phyloP scores from a whole-genome alignment of 2,797 vertebrate genomes.

The Orestias chungarensis region DNA sequence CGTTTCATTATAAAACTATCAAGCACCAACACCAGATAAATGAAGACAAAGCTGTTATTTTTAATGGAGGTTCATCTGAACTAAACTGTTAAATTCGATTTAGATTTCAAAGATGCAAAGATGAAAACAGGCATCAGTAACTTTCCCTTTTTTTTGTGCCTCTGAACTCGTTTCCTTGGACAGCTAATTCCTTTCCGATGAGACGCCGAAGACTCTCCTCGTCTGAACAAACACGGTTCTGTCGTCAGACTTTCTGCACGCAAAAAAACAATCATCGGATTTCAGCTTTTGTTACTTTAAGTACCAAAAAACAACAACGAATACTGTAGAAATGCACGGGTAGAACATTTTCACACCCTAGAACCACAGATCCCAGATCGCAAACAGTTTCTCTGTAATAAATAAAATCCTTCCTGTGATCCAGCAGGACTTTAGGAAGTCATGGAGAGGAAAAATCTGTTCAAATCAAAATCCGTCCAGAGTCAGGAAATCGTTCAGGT shows the following conservation, averaged over 20 bases:
- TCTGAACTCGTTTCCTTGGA: neutral
- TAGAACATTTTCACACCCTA: neutral
- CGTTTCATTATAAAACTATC: neutral
- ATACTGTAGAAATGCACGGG: neutral
- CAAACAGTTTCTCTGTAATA: neutral
- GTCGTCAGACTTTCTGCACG: slow-evolving; percentile 4
- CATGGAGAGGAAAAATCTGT: neutral
- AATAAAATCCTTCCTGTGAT: neutral
- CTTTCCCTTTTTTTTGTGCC: neutral
- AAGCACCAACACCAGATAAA: too few relatives aligned
- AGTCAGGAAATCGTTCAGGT: neutral
- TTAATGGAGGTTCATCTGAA: neutral
- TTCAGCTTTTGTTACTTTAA: neutral
- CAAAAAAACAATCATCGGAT: slow-evolving; percentile 24
- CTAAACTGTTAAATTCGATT: too few relatives aligned
- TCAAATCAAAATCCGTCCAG: neutral
- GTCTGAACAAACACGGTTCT: slow-evolving; percentile 20
- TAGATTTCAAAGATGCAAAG: too few relatives aligned
- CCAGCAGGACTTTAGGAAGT: neutral
- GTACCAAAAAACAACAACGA: neutral
- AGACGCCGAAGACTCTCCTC: slow-evolving; percentile 31
- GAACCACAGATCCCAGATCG: neutral
- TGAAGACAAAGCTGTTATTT: neutral
- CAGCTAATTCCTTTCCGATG: slow-evolving; percentile 40
- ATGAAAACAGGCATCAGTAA: neutral